Conservation (phyloP, 2,888 invertebrate species). For the Matsumyia berberina region DNA sequence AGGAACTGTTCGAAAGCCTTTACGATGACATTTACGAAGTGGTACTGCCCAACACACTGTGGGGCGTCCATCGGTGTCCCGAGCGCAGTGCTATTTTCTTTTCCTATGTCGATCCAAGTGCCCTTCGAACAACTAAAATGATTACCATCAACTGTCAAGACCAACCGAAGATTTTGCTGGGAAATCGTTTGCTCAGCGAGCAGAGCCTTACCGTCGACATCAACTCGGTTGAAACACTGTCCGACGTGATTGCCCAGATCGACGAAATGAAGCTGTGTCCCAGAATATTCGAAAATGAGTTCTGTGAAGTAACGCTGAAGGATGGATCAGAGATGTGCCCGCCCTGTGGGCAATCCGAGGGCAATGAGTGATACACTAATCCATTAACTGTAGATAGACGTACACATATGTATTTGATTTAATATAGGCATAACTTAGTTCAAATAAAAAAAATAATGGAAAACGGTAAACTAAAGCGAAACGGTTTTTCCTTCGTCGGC, state of each 20-base stretch:
- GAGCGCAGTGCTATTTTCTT: constrained; percentile 77
- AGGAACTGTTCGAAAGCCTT: constrained; percentile 76
- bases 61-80: constrained; percentile 79
- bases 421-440: constrained; percentile 41
- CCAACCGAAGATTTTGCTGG: constrained; percentile 64
- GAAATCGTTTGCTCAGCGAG: constrained; percentile 61
- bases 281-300: constrained; percentile 40
- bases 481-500: neutral
- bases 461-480: constrained; percentile 25
- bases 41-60: constrained; percentile 77
- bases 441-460: constrained; percentile 38
- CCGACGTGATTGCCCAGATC: constrained; percentile 64
- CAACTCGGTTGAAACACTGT: constrained; percentile 57
- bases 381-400: neutral
- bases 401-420: constrained; percentile 23
- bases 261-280: constrained; percentile 68
- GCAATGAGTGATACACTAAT: neutral
- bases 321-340: constrained; percentile 23
- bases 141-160: constrained; percentile 71
- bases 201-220: constrained; percentile 55
- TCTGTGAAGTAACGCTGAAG: constrained; percentile 64
- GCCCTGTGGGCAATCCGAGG: constrained; percentile 12
- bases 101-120: constrained; percentile 75
- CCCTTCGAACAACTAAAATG: constrained; percentile 76
- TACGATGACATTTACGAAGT: constrained; percentile 78